Evolutionary conservation across 2,113 vertebrate species (phyloP).

Genomic region (Kobus ellipsiprymnus): DNA sequence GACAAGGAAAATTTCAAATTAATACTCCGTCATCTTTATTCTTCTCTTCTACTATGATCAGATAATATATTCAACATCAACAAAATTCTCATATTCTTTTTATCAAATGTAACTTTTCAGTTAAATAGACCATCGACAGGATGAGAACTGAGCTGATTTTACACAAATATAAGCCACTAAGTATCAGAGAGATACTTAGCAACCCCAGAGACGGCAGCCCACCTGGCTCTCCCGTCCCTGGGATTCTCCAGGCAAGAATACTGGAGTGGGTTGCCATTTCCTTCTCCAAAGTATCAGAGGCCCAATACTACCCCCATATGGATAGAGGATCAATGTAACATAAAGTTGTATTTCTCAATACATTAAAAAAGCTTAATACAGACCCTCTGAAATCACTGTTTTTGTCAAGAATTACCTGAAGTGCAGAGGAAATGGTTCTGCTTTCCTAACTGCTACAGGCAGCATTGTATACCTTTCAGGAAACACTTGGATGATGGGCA

Average conservation of each 20-base stretch:
- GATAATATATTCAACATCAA: constrained; percentile 26
- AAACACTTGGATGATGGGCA: background rate
- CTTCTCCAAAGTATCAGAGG: background rate
- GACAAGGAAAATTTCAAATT: constrained; percentile 59
- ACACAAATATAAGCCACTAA: background rate
- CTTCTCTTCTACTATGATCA: constrained; percentile 23
- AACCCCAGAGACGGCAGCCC: too few species aligned
- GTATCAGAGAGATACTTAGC: background rate
- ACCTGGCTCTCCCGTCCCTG: fast-evolving
- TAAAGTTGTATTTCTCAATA: background rate
- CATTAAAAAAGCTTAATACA: background rate
- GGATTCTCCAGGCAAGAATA: too few species aligned
- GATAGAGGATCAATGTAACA: background rate
- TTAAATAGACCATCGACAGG: background rate
- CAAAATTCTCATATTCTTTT: constrained; percentile 41
- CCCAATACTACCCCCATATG: background rate
- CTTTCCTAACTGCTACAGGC: background rate
- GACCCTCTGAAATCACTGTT: background rate
- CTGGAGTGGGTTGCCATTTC: too few species aligned
- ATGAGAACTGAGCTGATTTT: background rate
- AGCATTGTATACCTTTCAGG: background rate
- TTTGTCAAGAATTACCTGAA: constrained; percentile 19
- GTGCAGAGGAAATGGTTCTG: background rate
- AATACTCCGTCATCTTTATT: constrained; percentile 50
- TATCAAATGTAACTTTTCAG: constrained; percentile 20